These are phyloP conservation scores for Poecilia wingei DNA, from an alignment of 2,797 vertebrate genomes.

Conservation along the genomic window DNA sequence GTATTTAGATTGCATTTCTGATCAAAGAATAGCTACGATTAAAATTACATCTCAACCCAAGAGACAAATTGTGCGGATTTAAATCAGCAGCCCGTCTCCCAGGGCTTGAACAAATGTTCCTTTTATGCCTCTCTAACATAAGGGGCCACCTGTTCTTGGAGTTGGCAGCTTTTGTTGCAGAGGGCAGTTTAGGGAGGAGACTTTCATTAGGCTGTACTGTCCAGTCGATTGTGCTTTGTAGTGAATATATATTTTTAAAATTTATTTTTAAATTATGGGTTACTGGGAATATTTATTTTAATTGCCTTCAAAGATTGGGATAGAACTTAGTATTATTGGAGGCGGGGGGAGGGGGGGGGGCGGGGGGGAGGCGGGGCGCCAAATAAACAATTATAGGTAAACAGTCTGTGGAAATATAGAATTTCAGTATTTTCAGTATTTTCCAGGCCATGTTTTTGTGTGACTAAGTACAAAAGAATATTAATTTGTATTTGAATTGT, in stretches of 20 bases:
- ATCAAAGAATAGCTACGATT: conserved; percentile 15
- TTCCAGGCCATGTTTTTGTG: background rate
- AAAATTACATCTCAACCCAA: conserved; percentile 1
- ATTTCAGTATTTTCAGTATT: background rate
- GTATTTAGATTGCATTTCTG: background rate
- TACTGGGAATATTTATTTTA: background rate
- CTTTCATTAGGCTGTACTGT: conserved; percentile 73
- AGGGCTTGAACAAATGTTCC: conserved; percentile 74
- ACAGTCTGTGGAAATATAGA: background rate
- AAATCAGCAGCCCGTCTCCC: conserved; percentile 59
- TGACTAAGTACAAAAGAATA: background rate
- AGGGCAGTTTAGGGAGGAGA: conserved; percentile 72
- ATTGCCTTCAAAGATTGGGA: background rate
- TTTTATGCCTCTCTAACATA: conserved; percentile 72
- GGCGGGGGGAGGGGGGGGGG: too few species aligned
- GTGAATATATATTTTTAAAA: conserved; percentile 20
- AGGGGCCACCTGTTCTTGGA: conserved; percentile 83
- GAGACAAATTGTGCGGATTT: conserved; percentile 17
- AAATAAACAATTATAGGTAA: background rate
- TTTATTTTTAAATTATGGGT: background rate
- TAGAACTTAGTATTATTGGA: too few species aligned
- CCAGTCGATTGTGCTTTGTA: conserved; percentile 52
- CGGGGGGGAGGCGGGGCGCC: too few species aligned
- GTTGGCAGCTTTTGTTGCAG: conserved; percentile 80
- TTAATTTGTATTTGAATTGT: background rate